A percentile compares a stretch with the other conserved stretches of the same genome.
phyloP scores from a whole-genome alignment of 2,888 invertebrate genomes.

The Petrophora chlorosata region DNA sequence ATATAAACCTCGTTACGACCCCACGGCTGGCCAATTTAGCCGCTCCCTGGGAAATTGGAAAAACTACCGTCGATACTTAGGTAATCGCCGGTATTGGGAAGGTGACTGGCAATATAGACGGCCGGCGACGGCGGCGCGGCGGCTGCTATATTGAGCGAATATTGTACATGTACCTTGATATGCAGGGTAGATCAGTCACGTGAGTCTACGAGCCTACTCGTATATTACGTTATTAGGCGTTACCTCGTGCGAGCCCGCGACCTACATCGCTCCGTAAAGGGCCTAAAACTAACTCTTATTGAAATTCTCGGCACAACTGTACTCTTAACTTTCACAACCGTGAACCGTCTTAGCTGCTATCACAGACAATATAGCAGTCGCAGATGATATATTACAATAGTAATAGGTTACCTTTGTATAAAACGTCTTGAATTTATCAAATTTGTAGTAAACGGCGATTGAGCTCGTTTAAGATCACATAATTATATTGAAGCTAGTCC shows the following conservation, averaged over 20 bases:
- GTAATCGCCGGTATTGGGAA: slow-evolving; percentile 28
- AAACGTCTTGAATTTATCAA: too few relatives aligned
- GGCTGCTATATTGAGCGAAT: background rate
- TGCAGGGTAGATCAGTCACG: too few relatives aligned
- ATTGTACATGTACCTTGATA: background rate
- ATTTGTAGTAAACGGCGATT: too few relatives aligned
- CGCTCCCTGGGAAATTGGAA: slow-evolving; percentile 42
- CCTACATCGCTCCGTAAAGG: background rate
- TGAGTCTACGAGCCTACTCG: too few relatives aligned
- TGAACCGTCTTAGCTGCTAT: too few relatives aligned
- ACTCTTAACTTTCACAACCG: background rate
- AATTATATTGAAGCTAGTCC: too few relatives aligned
- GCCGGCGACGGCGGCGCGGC: slow-evolving; percentile 8
- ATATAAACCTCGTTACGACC: slow-evolving; percentile 42
- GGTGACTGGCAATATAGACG: slow-evolving; percentile 28
- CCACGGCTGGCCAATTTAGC: slow-evolving; percentile 41
- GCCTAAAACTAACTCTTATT: background rate
- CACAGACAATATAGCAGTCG: background rate
- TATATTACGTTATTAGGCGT: background rate
- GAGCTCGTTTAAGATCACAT: too few relatives aligned
- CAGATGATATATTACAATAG: background rate
- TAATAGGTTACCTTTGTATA: too few relatives aligned
- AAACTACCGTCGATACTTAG: slow-evolving; percentile 34
- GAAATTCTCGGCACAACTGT: slow-evolving; percentile 2
- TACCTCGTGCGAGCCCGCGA: background rate